phyloP scores from a whole-genome alignment of 2,888 invertebrate species.

The Iphiclides podalirius region DNA sequence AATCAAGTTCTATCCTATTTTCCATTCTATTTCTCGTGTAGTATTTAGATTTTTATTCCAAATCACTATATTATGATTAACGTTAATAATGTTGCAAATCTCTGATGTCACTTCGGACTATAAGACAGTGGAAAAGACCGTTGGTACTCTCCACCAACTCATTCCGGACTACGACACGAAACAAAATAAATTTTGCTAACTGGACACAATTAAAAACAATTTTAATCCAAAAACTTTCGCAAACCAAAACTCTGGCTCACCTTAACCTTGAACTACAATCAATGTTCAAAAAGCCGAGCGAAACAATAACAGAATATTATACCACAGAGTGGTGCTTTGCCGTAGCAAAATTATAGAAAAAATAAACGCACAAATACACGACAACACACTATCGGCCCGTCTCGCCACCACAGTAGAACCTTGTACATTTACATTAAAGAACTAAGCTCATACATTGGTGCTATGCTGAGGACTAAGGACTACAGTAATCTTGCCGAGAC shows the following conservation, averaged over 20 bases:
- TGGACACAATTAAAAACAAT: conserved; percentile 23
- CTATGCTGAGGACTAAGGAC: conserved; percentile 31
- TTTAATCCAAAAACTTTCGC: conserved; percentile 33
- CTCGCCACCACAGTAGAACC: conserved; percentile 30
- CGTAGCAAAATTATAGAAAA: conserved; percentile 34
- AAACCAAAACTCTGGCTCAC: too few relatives aligned
- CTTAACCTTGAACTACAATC: too few relatives aligned
- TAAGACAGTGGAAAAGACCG: not conserved
- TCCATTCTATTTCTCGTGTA: too few relatives aligned
- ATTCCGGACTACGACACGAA: conserved; percentile 24
- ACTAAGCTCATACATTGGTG: conserved; percentile 29
- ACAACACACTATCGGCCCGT: conserved; percentile 27
- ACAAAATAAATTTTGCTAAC: conserved; percentile 11
- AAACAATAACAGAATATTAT: conserved; percentile 33
- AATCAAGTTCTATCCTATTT: too few relatives aligned
- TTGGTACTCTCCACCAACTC: conserved; percentile 11
- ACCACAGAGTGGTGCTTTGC: conserved; percentile 33
- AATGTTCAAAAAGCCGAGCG: conserved; percentile 34
- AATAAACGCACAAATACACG: conserved; percentile 27
- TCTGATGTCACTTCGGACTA: not conserved
- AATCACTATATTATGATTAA: too few relatives aligned
- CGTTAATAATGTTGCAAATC: too few relatives aligned
- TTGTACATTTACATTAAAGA: conserved; percentile 37
- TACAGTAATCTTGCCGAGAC: conserved; percentile 19
- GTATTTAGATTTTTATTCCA: too few relatives aligned